These are phyloP conservation scores for Arctopsyche grandis DNA, from an alignment of 1,140 invertebrate species.

Conservation along the genomic window DNA sequence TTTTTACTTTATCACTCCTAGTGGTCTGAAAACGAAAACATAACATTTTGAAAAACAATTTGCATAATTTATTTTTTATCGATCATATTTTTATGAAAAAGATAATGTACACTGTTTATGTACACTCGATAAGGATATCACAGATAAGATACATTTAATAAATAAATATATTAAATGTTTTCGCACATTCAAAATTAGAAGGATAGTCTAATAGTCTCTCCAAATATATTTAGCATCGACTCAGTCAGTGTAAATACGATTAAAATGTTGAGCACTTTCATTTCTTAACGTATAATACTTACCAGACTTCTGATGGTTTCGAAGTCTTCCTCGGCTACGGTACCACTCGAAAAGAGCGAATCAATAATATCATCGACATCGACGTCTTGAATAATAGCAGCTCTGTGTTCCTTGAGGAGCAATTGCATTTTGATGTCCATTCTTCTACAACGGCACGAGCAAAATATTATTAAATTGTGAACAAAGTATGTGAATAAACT, in stretches of 20 bases:
- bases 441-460: conserved; percentile 32
- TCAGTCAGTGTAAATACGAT: too few relatives aligned
- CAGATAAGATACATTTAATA: conserved; percentile 14
- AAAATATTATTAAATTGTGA: neutral
- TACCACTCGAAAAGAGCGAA: conserved; percentile 58
- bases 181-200: neutral
- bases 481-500: neutral
- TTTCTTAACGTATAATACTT: too few relatives aligned
- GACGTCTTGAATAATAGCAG: conserved; percentile 60
- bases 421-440: conserved; percentile 60
- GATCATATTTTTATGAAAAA: neutral
- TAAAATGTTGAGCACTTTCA: too few relatives aligned
- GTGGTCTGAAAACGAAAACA: conserved; percentile 57
- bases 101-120: neutral
- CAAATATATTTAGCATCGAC: too few relatives aligned
- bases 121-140: neutral
- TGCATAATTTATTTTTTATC: neutral
- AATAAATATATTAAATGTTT: neutral
- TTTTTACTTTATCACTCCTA: conserved; percentile 58
- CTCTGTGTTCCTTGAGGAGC: conserved; percentile 59
- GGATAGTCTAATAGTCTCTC: too few relatives aligned
- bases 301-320: conserved; percentile 58
- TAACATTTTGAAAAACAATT: neutral
- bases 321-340: conserved; percentile 58
- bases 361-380: conserved; percentile 61